These are phyloP conservation scores for Enhydra lutris DNA, from an alignment of 2,113 vertebrate genomes.

Conservation along the genomic window DNA sequence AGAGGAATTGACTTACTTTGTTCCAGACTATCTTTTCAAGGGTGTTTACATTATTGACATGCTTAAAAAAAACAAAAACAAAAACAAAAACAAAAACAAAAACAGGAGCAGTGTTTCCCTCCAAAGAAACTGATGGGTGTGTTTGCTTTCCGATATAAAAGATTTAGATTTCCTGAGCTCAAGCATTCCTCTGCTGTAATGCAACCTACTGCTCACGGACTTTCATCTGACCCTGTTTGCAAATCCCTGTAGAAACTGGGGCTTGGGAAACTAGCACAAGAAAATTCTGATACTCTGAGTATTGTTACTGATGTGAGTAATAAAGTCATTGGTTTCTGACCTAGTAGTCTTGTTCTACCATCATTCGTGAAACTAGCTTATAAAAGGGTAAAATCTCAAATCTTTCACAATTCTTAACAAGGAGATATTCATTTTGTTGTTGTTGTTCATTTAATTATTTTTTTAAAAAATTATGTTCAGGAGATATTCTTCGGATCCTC, in stretches of 20 bases:
- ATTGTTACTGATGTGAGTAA: background rate
- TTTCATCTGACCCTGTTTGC: background rate
- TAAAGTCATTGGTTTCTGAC: background rate
- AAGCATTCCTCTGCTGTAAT: background rate
- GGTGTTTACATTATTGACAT: background rate
- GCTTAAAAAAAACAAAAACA: background rate
- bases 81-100: background rate
- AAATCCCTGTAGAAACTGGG: background rate
- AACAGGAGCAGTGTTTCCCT: background rate
- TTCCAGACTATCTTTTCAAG: background rate
- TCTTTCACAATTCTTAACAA: too few relatives aligned
- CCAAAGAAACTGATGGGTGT: background rate
- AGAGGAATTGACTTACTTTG: background rate
- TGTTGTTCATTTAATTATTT: too few relatives aligned
- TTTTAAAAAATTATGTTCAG: too few relatives aligned
- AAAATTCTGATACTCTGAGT: background rate
- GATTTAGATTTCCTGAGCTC: background rate
- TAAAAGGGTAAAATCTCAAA: too few relatives aligned
- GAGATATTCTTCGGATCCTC: background rate
- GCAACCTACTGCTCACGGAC: background rate
- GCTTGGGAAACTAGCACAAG: background rate
- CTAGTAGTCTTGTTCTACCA: background rate
- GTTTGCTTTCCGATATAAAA: background rate
- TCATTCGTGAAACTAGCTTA: background rate
- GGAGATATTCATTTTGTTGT: background rate